Evolutionary conservation across 1,140 invertebrate genomes (phyloP), one percentile per base, ranked within the genome.

Genomic region (Scaptomyza hsui): DNA sequence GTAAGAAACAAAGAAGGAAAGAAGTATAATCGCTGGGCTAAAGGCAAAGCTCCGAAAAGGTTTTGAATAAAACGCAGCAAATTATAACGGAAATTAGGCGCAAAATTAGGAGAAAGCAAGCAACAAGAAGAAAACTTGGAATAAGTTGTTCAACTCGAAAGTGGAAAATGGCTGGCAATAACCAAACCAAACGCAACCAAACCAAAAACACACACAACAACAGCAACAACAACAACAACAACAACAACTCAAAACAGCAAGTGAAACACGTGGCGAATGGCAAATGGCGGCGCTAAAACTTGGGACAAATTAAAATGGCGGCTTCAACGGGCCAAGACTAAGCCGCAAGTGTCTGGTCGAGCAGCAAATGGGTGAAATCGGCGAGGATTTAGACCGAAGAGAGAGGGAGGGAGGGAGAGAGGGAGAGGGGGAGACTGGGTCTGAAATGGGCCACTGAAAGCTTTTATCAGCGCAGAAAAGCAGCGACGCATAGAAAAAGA

Each of bases 11-110:
- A 4, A 0, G 26, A 29, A 29, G 7, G 37, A 63, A 49, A 52
- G 18, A 57, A 61, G 44, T 37, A 47, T 65, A 48, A 67, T 62
- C 6, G 26, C 26, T 29, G 9, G 26, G 26, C 26, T 2, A 72
- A 44, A 47, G 72, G 61, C 62, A 42, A 56, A 75, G 59, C 35
- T n/a, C 52, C 45, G 45, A 76, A 81, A 78, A 65, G 70, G 79
- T 82, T 82, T 82, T 82, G 79, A 83, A 82, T 82, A 83, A 83
- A 82, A 59, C 52, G 71, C 62, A 72, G 60, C 51, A 75, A 82
- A 82, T 82, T 83, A 82, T 75, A 75, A 75, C 78, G 79, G 78
- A 82, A 82, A 82, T 78, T 78, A 82, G 70, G 78, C 78, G 74
- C 74, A 70, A 81, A 81, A 82, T 81, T 63, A 77, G 73, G 65